Evolutionary conservation across 2,888 invertebrate species (phyloP).

Genomic region (Ecliptopera silaceata): DNA sequence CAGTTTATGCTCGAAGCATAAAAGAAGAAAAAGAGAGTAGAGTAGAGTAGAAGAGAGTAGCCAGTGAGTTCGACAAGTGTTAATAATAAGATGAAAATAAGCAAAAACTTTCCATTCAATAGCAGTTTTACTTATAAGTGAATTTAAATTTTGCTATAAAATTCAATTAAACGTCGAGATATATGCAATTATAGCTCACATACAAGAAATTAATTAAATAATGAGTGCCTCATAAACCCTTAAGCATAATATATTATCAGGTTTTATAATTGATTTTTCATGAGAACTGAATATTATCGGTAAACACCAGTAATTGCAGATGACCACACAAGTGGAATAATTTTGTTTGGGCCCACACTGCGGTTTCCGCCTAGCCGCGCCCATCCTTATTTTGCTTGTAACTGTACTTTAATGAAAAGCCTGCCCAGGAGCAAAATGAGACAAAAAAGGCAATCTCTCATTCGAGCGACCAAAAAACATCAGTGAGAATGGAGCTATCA

Average conservation of each 20-base stretch:
- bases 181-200: conserved; percentile 3
- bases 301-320: conserved; percentile 43
- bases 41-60: too few species aligned
- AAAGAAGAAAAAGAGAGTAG: too few species aligned
- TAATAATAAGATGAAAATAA: neutral
- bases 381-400: conserved; percentile 38
- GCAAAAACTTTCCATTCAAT: neutral
- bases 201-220: conserved; percentile 15
- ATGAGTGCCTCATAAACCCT: conserved; percentile 5
- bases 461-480: conserved; percentile 5
- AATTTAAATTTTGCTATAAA: neutral
- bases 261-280: conserved; percentile 24
- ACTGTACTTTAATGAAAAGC: conserved; percentile 32
- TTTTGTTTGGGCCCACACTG: conserved; percentile 51
- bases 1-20: too few species aligned
- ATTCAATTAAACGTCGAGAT: conserved; percentile 6
- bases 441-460: conserved; percentile 14
- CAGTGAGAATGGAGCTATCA: neutral
- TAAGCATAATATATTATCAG: conserved; percentile 12
- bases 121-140: neutral
- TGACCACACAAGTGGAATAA: conserved; percentile 65
- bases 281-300: conserved; percentile 28
- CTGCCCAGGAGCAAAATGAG: conserved; percentile 19
- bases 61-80: too few species aligned
- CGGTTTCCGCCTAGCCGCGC: conserved; percentile 55